phyloP scores from a whole-genome alignment of 2,888 invertebrate genomes.

The Drosophila multiciliata region DNA sequence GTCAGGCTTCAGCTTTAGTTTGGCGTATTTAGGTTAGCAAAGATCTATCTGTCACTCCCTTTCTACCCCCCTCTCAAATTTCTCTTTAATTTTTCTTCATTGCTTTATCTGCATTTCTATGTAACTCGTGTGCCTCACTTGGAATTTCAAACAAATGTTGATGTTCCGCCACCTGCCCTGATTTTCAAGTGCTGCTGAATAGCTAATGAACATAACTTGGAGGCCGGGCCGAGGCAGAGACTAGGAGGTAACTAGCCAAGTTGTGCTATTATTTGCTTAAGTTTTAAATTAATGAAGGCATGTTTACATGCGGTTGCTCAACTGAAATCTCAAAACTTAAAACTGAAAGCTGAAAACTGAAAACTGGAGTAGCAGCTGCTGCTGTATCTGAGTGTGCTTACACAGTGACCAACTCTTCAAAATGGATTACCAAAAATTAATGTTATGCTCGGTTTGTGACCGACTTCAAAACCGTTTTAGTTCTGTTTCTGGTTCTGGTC shows the following conservation, averaged over 20 bases:
- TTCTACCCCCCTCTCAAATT: background rate
- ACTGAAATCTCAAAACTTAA: constrained; percentile 25
- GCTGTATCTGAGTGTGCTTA: constrained; percentile 9
- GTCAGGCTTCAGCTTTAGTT: constrained; percentile 42
- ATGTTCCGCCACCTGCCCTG: constrained; percentile 37
- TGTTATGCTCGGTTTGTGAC: constrained; percentile 61
- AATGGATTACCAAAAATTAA: constrained; percentile 81
- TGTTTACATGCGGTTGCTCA: constrained; percentile 74
- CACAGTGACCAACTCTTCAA: constrained; percentile 68
- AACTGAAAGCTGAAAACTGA: constrained; percentile 16
- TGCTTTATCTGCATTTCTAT: constrained; percentile 9
- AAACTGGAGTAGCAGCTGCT: constrained; percentile 15
- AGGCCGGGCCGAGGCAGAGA: constrained; percentile 25
- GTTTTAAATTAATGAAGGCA: constrained; percentile 79
- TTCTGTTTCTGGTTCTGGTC: background rate
- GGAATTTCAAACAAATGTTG: constrained; percentile 56
- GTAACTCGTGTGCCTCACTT: constrained; percentile 42
- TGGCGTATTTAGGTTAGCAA: constrained; percentile 75
- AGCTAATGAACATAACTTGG: constrained; percentile 81
- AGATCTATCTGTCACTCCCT: constrained; percentile 5
- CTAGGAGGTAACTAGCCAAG: constrained; percentile 38
- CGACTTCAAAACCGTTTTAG: constrained; percentile 31
- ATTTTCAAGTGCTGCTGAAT: constrained; percentile 69
- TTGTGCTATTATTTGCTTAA: constrained; percentile 66
- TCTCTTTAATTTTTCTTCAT: background rate